Conservation (phyloP, 2,113 vertebrate genomes). For the Rhabdomys dilectus region DNA sequence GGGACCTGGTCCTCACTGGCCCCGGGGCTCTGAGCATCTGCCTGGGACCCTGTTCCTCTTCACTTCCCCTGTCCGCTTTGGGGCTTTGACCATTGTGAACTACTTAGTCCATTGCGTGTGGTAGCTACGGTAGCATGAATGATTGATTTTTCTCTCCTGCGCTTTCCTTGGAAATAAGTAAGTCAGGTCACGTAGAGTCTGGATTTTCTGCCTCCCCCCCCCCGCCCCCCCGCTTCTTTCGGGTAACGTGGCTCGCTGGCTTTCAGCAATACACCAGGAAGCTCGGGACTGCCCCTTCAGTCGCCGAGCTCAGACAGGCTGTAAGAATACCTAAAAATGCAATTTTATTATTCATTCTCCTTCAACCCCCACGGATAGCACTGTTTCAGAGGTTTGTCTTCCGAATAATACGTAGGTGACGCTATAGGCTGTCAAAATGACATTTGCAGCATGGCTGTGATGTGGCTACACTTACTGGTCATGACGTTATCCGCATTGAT, state of each 20-base stretch:
- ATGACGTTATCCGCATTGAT: neutral
- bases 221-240: constrained; percentile 77
- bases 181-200: constrained; percentile 93
- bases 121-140: constrained; percentile 84
- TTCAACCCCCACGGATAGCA: neutral
- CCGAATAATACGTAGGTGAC: constrained; percentile 63
- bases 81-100: constrained; percentile 60
- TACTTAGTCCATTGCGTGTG: constrained; percentile 74
- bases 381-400: constrained; percentile 61
- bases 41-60: neutral
- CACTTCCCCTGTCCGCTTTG: constrained; percentile 36
- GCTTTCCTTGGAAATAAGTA: constrained; percentile 90
- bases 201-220: constrained; percentile 84
- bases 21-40: neutral
- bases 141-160: constrained; percentile 88
- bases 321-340: constrained; percentile 21
- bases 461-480: neutral
- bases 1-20: neutral
- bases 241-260: constrained; percentile 87
- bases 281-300: constrained; percentile 63
- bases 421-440: constrained; percentile 39
- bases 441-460: constrained; percentile 1
- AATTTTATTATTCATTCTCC: neutral
- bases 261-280: constrained; percentile 81
- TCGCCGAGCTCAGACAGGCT: constrained; percentile 39